These are phyloP conservation scores for Campylomormyrus tamandua DNA, from an alignment of 2,113 vertebrate genomes.

Conservation along the genomic window DNA sequence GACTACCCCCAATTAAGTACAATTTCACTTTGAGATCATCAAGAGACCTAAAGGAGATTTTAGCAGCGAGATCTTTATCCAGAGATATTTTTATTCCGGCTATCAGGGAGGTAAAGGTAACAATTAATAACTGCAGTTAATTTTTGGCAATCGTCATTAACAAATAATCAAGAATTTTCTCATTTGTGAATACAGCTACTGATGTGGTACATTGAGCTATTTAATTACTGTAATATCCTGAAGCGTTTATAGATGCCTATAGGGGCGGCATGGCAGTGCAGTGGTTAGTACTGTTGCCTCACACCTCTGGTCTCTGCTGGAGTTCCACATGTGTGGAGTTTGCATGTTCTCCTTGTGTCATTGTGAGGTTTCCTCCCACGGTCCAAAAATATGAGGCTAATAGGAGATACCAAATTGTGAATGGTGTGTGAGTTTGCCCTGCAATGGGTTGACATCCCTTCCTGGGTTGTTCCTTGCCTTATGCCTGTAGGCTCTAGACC, in stretches of 20 bases:
- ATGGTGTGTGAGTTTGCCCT: too few species aligned
- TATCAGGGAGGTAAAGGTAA: background rate
- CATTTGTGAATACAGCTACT: background rate
- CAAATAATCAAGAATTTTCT: background rate
- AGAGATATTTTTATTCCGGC: background rate
- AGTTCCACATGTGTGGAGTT: too few species aligned
- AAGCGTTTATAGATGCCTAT: background rate
- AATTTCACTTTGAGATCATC: conserved; percentile 16
- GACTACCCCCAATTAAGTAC: background rate
- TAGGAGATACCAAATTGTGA: too few species aligned
- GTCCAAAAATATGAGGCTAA: too few species aligned
- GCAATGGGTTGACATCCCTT: too few species aligned
- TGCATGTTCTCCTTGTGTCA: too few species aligned
- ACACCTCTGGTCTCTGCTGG: too few species aligned
- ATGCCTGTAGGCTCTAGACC: too few species aligned
- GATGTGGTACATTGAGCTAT: background rate
- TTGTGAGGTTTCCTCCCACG: too few species aligned
- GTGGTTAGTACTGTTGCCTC: too few species aligned
- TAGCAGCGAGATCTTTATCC: background rate
- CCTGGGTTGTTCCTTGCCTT: too few species aligned
- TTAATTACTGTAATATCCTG: background rate
- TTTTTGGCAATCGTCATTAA: background rate
- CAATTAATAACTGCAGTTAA: background rate
- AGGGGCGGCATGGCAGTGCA: background rate
- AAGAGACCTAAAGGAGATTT: background rate